Conservation (phyloP, 2,797 vertebrate species). For the Syndactyla subalaris region DNA sequence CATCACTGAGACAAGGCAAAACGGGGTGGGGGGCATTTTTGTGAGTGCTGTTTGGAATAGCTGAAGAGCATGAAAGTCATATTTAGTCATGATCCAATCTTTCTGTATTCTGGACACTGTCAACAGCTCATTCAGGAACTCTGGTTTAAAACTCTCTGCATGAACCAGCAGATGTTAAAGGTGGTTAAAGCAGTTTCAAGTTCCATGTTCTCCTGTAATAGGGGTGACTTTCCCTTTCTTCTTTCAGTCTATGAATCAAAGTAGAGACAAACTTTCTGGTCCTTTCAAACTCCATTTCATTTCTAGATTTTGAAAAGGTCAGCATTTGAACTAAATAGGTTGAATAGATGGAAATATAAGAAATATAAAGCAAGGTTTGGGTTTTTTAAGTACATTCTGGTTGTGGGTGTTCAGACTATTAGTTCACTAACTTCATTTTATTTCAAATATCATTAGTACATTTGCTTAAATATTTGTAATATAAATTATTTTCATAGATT, state of each 20-base stretch:
- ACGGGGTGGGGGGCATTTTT: not conserved
- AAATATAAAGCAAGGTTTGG: not conserved
- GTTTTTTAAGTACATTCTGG: not conserved
- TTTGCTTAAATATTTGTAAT: constrained; percentile 44
- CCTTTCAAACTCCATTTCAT: not conserved
- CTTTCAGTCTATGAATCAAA: not conserved
- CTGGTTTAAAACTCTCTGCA: not conserved
- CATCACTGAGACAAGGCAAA: not conserved
- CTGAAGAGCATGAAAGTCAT: not conserved
- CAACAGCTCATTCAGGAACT: not conserved
- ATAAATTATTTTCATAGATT: constrained; percentile 44
- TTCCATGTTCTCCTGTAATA: not conserved
- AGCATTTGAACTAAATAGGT: not conserved
- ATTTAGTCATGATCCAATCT: not conserved
- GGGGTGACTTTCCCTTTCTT: not conserved
- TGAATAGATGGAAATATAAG: not conserved
- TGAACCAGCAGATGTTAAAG: not conserved
- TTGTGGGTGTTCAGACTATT: not conserved
- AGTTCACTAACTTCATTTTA: not conserved
- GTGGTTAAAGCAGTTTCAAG: not conserved
- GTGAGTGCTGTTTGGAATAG: not conserved
- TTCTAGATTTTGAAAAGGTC: not conserved
- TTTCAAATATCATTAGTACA: not conserved
- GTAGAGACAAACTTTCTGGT: not conserved
- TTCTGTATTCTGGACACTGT: not conserved